Percentiles rank a stretch among this genome's conserved stretches.
Evolutionary conservation across 1,140 invertebrate genomes (phyloP).

Genomic region (Bombyx mori): ASM3026992v2 NC_085129.1:19233001-19233500

Average conservation of each 20-base stretch:
- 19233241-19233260: conserved; percentile 75
- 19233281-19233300: conserved; percentile 75
- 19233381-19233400: too few species aligned
- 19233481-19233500: too few species aligned
- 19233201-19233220: conserved; percentile 80
- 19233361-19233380: too few species aligned
- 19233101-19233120: conserved; percentile 81
- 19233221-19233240: conserved; percentile 75
- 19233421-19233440: too few species aligned
- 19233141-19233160: conserved; percentile 77
- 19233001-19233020: too few species aligned
- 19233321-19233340: too few species aligned
- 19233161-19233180: conserved; percentile 87
- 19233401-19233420: too few species aligned
- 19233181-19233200: conserved; percentile 86
- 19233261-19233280: conserved; percentile 79
- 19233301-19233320: too few species aligned
- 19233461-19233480: too few species aligned
- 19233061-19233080: conserved; percentile 75
- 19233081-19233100: conserved; percentile 76
- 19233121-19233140: conserved; percentile 77
- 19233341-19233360: too few species aligned
- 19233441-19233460: too few species aligned
- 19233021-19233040: too few species aligned
- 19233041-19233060: conserved; percentile 11